phyloP scores from a whole-genome alignment of 2,888 invertebrate species.

The Lasiommata megera region DNA sequence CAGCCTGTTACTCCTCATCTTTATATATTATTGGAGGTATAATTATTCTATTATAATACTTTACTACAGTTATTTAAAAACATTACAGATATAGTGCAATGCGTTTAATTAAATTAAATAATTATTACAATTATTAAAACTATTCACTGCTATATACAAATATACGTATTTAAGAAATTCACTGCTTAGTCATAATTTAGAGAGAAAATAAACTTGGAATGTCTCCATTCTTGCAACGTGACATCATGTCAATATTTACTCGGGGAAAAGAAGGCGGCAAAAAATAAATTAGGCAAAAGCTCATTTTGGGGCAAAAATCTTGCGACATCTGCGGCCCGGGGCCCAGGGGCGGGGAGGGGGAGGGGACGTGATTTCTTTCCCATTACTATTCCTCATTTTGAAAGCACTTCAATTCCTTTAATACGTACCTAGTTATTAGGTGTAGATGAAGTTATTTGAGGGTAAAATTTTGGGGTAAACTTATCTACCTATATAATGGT shows the following conservation, averaged over 20 bases:
- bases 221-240: not conserved
- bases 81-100: too few relatives aligned
- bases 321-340: constrained; percentile 70
- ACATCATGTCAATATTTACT: constrained; percentile 72
- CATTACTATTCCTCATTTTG: constrained; percentile 54
- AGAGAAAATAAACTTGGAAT: not conserved
- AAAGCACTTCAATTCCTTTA: constrained; percentile 37
- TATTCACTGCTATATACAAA: too few relatives aligned
- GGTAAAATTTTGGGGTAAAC: not conserved
- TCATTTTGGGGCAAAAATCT: constrained; percentile 74
- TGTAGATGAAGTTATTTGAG: constrained; percentile 1
- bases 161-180: too few relatives aligned
- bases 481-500: not conserved
- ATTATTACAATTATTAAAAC: too few relatives aligned
- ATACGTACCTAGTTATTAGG: not conserved
- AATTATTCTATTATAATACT: too few relatives aligned
- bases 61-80: too few relatives aligned
- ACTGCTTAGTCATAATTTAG: too few relatives aligned
- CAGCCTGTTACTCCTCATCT: too few relatives aligned
- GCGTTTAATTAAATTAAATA: too few relatives aligned
- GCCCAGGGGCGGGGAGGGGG: constrained; percentile 29
- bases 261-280: constrained; percentile 78
- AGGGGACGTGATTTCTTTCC: constrained; percentile 34
- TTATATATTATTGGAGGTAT: too few relatives aligned
- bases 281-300: constrained; percentile 81